Percentiles rank a stretch among this genome's conserved stretches.
phyloP scores from a whole-genome alignment of 2,888 invertebrate species.

The Agrenia bidenticulata region DNA sequence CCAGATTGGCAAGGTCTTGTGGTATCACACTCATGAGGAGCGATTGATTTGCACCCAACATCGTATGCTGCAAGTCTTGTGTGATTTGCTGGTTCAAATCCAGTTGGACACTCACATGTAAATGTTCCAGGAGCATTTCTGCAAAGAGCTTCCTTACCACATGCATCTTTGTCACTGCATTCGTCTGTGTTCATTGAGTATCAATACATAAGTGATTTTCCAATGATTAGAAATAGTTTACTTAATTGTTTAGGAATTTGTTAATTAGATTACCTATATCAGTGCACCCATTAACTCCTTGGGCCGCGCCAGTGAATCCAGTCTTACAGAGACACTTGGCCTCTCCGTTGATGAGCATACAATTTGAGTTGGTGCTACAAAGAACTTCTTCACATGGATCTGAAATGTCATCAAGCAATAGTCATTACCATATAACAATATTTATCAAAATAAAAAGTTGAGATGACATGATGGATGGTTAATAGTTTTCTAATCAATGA shows the following conservation, averaged over 20 bases:
- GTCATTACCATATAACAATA: too few relatives aligned
- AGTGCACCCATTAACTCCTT: constrained; percentile 69
- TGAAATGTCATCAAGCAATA: too few relatives aligned
- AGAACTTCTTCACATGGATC: constrained; percentile 85
- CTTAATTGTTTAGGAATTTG: too few relatives aligned
- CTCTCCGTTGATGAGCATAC: constrained; percentile 77
- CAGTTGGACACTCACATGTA: constrained; percentile 81
- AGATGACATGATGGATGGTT: too few relatives aligned
- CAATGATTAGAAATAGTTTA: too few relatives aligned
- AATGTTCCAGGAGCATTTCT: constrained; percentile 83
- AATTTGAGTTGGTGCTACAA: constrained; percentile 85
- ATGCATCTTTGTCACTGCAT: constrained; percentile 73
- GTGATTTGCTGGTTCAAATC: constrained; percentile 60
- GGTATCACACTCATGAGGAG: constrained; percentile 68
- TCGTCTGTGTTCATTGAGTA: constrained; percentile 68
- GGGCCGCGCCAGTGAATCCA: constrained; percentile 74
- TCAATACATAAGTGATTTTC: background rate
- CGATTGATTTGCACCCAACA: constrained; percentile 70
- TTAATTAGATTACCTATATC: constrained; percentile 61
- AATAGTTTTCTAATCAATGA: too few relatives aligned
- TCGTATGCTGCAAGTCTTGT: constrained; percentile 67
- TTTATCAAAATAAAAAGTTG: constrained; percentile 10
- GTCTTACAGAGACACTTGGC: constrained; percentile 81
- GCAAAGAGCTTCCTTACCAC: constrained; percentile 81
- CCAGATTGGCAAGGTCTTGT: constrained; percentile 77